A percentile compares a stretch with the other conserved stretches of the same genome.
Evolutionary conservation across 2,888 invertebrate species (phyloP).

Genomic region (Himalopsyche japonica): DNA sequence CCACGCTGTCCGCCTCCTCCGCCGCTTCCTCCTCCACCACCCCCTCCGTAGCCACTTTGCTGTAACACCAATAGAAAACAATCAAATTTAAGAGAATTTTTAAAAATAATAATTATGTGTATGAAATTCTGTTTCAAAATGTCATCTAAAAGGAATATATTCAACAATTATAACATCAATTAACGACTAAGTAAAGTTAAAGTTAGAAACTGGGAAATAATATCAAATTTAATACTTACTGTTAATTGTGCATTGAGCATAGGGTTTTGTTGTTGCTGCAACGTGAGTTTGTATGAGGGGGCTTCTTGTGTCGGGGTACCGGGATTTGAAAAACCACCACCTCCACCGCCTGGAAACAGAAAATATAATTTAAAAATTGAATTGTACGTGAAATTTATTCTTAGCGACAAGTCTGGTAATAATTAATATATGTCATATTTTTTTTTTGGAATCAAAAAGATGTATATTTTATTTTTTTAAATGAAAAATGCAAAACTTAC

Average conservation of each 20-base stretch:
- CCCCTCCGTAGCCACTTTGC: constrained; percentile 57
- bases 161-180: no score
- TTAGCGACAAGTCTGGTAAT: no score
- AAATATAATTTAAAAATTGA: neutral
- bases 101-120: no score
- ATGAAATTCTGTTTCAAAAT: no score
- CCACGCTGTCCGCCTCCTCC: constrained; percentile 50
- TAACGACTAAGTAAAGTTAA: no score
- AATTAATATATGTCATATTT: no score
- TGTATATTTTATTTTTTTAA: no score
- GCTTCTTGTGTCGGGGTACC: constrained; percentile 30
- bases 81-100: neutral
- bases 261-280: constrained; percentile 81
- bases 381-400: no score
- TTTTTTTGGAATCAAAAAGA: no score
- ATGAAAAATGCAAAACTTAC: neutral
- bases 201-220: no score
- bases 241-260: constrained; percentile 86
- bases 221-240: constrained; percentile 57
- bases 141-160: no score
- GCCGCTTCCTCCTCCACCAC: neutral
- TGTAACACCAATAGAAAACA: constrained; percentile 45
- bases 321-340: constrained; percentile 27
- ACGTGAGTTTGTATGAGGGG: constrained; percentile 57
- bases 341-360: constrained; percentile 26